These are phyloP conservation scores for Drosophila limbata DNA, from an alignment of 2,888 invertebrate species.

Conservation along the genomic window DNA sequence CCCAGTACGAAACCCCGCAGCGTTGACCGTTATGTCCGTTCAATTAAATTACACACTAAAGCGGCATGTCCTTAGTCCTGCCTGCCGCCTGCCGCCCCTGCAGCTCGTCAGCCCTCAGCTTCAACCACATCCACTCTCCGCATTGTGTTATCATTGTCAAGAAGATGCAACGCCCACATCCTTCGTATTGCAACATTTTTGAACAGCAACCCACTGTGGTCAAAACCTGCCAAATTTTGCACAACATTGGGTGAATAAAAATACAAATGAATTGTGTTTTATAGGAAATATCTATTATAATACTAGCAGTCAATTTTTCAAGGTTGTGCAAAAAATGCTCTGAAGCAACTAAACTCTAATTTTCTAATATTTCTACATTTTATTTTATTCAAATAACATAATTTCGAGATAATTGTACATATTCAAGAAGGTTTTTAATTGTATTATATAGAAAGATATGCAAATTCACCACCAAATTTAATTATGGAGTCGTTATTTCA, in stretches of 20 bases:
- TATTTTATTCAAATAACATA: no score
- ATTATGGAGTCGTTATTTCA: no score
- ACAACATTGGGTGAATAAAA: neutral
- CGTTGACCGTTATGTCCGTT: conserved; percentile 75
- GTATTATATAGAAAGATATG: no score
- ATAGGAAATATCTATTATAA: neutral
- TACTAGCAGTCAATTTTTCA: neutral
- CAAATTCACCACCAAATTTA: no score
- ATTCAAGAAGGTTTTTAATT: no score
- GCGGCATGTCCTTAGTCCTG: conserved; percentile 63
- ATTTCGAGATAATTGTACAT: no score
- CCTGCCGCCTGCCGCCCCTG: conserved; percentile 16
- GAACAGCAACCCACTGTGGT: conserved; percentile 40
- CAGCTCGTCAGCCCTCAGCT: conserved; percentile 48
- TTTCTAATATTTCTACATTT: no score
- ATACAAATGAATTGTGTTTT: neutral
- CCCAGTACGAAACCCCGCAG: conserved; percentile 28
- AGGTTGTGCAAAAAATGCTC: no score
- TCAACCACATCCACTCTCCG: conserved; percentile 29
- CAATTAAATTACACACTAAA: conserved; percentile 80
- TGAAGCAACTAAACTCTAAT: no score
- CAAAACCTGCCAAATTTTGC: neutral
- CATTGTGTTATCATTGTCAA: conserved; percentile 78
- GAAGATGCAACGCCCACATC: conserved; percentile 62
- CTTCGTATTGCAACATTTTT: conserved; percentile 59